These are phyloP conservation scores for Odontomachus brunneus DNA, from an alignment of 1,140 invertebrate species.

Conservation along the genomic window DNA sequence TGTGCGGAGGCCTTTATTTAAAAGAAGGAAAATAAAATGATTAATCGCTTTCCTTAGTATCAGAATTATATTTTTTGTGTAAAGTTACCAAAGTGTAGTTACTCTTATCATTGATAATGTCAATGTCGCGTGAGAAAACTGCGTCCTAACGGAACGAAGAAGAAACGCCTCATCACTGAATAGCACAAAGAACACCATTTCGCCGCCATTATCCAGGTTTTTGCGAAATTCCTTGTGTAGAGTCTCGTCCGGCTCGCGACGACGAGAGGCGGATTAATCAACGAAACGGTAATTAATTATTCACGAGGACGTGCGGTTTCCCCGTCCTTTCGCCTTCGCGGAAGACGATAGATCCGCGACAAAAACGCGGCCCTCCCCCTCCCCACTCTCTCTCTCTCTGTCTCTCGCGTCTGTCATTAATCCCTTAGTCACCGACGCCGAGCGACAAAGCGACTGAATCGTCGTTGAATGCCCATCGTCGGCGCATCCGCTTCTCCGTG, in stretches of 20 bases:
- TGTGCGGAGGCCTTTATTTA: too few relatives aligned
- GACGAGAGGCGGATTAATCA: conserved; percentile 27
- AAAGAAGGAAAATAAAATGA: too few relatives aligned
- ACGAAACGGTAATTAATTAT: conserved; percentile 51
- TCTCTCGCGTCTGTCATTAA: conserved; percentile 19
- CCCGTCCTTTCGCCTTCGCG: background rate
- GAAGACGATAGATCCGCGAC: conserved; percentile 31
- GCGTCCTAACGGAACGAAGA: background rate
- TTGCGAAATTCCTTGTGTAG: background rate
- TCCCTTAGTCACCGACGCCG: background rate
- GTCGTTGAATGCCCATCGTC: conserved; percentile 37
- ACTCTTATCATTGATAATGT: background rate
- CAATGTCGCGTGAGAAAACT: background rate
- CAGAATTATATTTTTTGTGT: too few relatives aligned
- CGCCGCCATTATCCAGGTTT: background rate
- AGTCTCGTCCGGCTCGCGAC: background rate
- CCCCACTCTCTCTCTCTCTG: background rate
- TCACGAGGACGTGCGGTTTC: conserved; percentile 9
- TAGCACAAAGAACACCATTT: background rate
- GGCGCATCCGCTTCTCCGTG: conserved; percentile 46
- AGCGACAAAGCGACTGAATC: conserved; percentile 35
- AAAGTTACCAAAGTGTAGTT: too few relatives aligned
- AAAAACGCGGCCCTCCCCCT: conserved; percentile 31
- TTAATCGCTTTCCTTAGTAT: too few relatives aligned
- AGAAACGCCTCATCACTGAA: background rate